Conservation (phyloP, 2,888 invertebrate species). For the Unio pictorum region DNA sequence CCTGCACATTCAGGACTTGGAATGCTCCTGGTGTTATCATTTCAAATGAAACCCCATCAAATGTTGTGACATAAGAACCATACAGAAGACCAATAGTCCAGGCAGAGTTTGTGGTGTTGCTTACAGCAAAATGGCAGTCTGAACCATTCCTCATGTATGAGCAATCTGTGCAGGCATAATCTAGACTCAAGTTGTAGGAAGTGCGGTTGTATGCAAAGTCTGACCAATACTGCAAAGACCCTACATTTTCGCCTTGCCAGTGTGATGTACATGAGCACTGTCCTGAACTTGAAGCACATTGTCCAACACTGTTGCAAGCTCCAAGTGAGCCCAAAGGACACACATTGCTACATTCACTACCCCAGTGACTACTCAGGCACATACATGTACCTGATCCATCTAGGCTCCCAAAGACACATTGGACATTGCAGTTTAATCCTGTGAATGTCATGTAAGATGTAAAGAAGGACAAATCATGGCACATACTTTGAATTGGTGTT, state of each 20-base stretch:
- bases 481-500: conserved; percentile 20
- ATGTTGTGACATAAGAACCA: conserved; percentile 40
- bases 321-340: conserved; percentile 39
- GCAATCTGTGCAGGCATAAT: conserved; percentile 43
- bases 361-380: conserved; percentile 45
- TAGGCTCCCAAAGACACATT: conserved; percentile 41
- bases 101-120: conserved; percentile 2
- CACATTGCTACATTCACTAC: conserved; percentile 33
- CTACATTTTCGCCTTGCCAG: conserved; percentile 26
- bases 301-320: conserved; percentile 40
- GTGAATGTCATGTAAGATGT: conserved; percentile 22
- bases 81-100: conserved; percentile 29
- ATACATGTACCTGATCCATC: conserved; percentile 21
- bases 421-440: conserved; percentile 24
- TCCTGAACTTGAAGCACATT: conserved; percentile 30
- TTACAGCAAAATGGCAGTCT: conserved; percentile 44
- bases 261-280: conserved; percentile 39
- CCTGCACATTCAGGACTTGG: conserved; percentile 19
- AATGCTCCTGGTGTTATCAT: conserved; percentile 37
- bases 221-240: conserved; percentile 35
- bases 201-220: conserved; percentile 5
- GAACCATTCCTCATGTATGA: conserved; percentile 45
- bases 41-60: conserved; percentile 38
- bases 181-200: conserved; percentile 2
- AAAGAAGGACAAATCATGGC: conserved; percentile 15